phyloP scores from a whole-genome alignment of 1,140 invertebrate genomes.

The Berghia stephanieae region DNA sequence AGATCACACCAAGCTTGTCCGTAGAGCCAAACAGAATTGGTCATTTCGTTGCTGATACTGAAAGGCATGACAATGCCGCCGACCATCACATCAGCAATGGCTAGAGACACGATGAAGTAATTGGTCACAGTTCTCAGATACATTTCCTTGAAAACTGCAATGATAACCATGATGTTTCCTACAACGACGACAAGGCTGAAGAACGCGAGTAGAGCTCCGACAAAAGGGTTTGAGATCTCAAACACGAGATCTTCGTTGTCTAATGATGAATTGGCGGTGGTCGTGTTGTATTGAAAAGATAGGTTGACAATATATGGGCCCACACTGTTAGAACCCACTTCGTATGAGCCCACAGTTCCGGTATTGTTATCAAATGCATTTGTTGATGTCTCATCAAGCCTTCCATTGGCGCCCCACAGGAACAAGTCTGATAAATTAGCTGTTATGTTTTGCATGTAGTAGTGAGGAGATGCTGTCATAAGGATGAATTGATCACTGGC shows the following conservation, averaged over 20 bases:
- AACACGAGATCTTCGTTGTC: slow-evolving; percentile 13
- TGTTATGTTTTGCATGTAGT: too few relatives aligned
- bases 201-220: slow-evolving; percentile 51
- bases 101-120: slow-evolving; percentile 96
- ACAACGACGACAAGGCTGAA: slow-evolving; percentile 84
- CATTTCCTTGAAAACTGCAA: slow-evolving; percentile 94
- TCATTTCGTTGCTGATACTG: slow-evolving; percentile 90
- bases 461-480: too few relatives aligned
- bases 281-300: slow-evolving; percentile 15
- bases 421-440: too few relatives aligned
- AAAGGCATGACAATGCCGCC: slow-evolving; percentile 95
- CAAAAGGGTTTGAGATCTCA: slow-evolving; percentile 44
- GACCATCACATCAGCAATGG: slow-evolving; percentile 97
- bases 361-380: not conserved
- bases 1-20: slow-evolving; percentile 91
- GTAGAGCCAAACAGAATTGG: slow-evolving; percentile 83
- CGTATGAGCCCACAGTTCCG: not conserved
- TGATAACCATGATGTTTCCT: slow-evolving; percentile 93
- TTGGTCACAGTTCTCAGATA: slow-evolving; percentile 97
- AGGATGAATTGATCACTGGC: too few relatives aligned
- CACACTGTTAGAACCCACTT: not conserved
- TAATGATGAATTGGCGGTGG: slow-evolving; percentile 13
- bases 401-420: not conserved
- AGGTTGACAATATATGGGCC: not conserved
- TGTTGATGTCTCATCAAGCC: not conserved